These are phyloP conservation scores for Periparus ater DNA, from an alignment of 2,797 vertebrate genomes.

Conservation along the genomic window DNA sequence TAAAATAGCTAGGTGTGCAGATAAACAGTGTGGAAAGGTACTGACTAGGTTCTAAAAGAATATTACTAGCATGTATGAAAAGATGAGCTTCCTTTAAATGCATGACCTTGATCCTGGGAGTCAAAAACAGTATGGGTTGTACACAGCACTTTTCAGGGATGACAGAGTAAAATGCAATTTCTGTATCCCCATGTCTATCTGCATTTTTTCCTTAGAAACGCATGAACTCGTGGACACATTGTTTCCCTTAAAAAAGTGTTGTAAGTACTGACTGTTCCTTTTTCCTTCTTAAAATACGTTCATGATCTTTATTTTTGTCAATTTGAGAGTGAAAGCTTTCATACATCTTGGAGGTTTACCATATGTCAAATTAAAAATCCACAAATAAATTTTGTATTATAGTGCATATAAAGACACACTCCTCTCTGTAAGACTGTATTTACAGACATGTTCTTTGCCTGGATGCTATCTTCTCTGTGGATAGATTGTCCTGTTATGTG, in stretches of 20 bases:
- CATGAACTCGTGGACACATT: not conserved
- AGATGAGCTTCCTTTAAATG: not conserved
- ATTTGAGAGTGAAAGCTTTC: slow-evolving; percentile 33
- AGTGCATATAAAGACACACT: not conserved
- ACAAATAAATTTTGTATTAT: not conserved
- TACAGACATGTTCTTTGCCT: not conserved
- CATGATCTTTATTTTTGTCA: slow-evolving; percentile 28
- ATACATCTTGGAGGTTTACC: not conserved
- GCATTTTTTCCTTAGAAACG: not conserved
- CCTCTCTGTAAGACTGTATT: not conserved
- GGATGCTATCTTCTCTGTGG: not conserved
- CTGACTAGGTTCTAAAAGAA: not conserved
- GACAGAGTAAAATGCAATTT: not conserved
- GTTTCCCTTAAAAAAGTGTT: not conserved
- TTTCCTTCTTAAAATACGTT: not conserved
- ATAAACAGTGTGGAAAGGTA: not conserved
- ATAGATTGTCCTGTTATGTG: not conserved
- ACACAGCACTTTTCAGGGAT: not conserved
- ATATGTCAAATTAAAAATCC: not conserved
- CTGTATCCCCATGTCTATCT: not conserved
- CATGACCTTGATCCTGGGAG: not conserved
- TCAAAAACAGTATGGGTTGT: not conserved
- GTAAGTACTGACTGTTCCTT: not conserved
- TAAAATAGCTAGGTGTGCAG: not conserved
- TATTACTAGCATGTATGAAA: not conserved